Evolutionary conservation across 53 echinoderm and acorn worm genomes (phyloP).

Genomic region (Luidia sarsii): DNA sequence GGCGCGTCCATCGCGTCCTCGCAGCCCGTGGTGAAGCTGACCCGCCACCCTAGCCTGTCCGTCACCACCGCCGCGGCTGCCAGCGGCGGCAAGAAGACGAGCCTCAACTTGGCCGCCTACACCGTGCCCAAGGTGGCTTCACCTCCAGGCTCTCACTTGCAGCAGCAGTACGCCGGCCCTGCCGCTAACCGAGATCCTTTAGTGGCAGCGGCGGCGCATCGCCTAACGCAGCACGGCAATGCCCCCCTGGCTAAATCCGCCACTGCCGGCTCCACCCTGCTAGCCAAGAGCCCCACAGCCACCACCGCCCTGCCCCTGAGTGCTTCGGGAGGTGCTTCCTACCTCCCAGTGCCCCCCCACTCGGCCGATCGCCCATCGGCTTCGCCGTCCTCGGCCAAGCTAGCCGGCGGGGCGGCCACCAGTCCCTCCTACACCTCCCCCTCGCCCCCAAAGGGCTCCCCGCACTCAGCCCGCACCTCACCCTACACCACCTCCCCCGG

Average conservation of each 20-base stretch:
- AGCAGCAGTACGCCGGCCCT: slow-evolving; percentile 5
- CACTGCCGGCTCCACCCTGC: slow-evolving; percentile 1
- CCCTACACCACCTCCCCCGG: slow-evolving; percentile 37
- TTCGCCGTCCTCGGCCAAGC: not conserved
- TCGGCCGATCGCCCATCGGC: not conserved
- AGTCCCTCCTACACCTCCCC: slow-evolving; percentile 41
- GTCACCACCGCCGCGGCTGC: too few relatives aligned
- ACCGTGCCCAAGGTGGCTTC: slow-evolving; percentile 27
- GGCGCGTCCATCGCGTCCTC: not conserved
- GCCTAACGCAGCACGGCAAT: slow-evolving; percentile 29
- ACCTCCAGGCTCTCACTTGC: slow-evolving; percentile 2
- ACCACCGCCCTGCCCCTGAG: slow-evolving; percentile 8
- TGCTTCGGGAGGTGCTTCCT: not conserved
- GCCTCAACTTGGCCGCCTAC: not conserved
- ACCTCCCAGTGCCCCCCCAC: slow-evolving; percentile 10
- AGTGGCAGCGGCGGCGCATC: slow-evolving; percentile 16
- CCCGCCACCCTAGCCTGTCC: slow-evolving; percentile 53
- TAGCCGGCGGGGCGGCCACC: too few relatives aligned
- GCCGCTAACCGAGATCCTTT: slow-evolving; percentile 32
- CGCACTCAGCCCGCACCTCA: slow-evolving; percentile 40
- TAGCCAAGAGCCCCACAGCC: not conserved
- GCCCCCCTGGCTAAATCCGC: slow-evolving; percentile 14
- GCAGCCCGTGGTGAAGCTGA: slow-evolving; percentile 72
- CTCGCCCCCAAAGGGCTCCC: slow-evolving; percentile 45
- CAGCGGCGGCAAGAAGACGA: not conserved